These are phyloP conservation scores for Habrosyne pyritoides DNA, from an alignment of 2,888 invertebrate genomes.

Conservation along the genomic window DNA sequence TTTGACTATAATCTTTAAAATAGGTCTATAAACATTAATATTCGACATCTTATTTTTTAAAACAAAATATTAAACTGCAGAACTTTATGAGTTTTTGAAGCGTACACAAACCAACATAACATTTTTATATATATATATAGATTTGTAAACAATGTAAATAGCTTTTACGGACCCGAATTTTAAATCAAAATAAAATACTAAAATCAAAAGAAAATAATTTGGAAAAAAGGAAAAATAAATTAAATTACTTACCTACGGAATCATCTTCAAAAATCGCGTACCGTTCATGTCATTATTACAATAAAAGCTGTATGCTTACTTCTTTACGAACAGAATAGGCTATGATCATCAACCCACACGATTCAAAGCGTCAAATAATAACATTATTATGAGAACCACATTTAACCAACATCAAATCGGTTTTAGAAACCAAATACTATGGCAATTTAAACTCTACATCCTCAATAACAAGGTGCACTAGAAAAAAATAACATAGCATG, in stretches of 20 bases:
- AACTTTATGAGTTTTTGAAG: too few species aligned
- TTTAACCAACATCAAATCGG: constrained; percentile 30
- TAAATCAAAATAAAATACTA: too few species aligned
- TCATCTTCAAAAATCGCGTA: constrained; percentile 17
- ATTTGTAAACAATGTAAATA: too few species aligned
- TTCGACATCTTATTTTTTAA: too few species aligned
- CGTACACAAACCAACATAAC: too few species aligned
- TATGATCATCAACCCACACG: constrained; percentile 77
- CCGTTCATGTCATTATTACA: constrained; percentile 40
- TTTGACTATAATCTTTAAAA: too few species aligned
- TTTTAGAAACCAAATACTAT: constrained; percentile 14
- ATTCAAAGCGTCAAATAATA: constrained; percentile 69
- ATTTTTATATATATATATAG: too few species aligned
- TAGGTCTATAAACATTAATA: too few species aligned
- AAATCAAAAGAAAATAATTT: too few species aligned
- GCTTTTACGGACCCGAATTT: too few species aligned
- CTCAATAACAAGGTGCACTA: constrained; percentile 17
- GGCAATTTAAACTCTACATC: constrained; percentile 34
- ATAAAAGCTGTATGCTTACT: constrained; percentile 65
- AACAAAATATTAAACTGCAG: too few species aligned
- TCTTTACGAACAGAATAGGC: constrained; percentile 67
- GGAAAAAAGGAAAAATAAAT: not conserved
- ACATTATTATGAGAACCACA: constrained; percentile 72
- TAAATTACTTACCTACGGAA: constrained; percentile 14
- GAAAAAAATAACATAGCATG: constrained; percentile 13